Conservation (phyloP, 2,888 invertebrate species). For the Pterobdella sp. region DNA sequence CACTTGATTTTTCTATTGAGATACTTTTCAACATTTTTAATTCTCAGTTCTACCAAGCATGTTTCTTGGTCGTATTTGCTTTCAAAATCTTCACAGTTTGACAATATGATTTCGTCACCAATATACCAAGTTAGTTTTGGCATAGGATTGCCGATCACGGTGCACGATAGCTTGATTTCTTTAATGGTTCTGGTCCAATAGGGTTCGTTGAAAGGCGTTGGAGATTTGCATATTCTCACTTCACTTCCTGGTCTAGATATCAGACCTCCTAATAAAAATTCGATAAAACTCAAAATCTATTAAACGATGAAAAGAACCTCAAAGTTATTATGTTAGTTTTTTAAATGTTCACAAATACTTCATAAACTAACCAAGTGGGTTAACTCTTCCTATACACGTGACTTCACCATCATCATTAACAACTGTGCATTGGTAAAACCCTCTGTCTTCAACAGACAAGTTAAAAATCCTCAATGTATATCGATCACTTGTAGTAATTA, state of each 20-base stretch:
- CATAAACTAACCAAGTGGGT: slow-evolving; percentile 10
- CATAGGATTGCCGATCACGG: slow-evolving; percentile 45
- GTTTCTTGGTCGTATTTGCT: slow-evolving; percentile 47
- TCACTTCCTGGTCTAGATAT: slow-evolving; percentile 6
- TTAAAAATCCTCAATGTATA: slow-evolving; percentile 76
- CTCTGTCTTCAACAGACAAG: slow-evolving; percentile 96
- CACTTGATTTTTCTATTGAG: slow-evolving; percentile 55
- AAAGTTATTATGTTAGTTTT: neutral
- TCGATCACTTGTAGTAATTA: slow-evolving; percentile 54
- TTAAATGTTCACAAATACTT: neutral
- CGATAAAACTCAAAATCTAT: neutral
- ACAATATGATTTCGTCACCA: slow-evolving; percentile 46
- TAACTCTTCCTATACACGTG: slow-evolving; percentile 54
- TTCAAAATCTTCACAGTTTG: slow-evolving; percentile 49
- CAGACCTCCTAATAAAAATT: neutral
- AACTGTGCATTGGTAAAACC: slow-evolving; percentile 84
- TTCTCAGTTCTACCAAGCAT: slow-evolving; percentile 46
- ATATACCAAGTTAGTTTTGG: slow-evolving; percentile 50
- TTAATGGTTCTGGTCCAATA: neutral
- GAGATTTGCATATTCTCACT: slow-evolving; percentile 14
- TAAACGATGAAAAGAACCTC: neutral
- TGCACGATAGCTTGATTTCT: slow-evolving; percentile 46
- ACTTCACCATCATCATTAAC: slow-evolving; percentile 77
- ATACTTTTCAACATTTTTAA: slow-evolving; percentile 42
- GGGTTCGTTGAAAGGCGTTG: neutral